Evolutionary conservation across 37 sponge, comb jelly and placozoan genomes (phyloP).

Genomic region (Halisarca cf. caerulea): DNA sequence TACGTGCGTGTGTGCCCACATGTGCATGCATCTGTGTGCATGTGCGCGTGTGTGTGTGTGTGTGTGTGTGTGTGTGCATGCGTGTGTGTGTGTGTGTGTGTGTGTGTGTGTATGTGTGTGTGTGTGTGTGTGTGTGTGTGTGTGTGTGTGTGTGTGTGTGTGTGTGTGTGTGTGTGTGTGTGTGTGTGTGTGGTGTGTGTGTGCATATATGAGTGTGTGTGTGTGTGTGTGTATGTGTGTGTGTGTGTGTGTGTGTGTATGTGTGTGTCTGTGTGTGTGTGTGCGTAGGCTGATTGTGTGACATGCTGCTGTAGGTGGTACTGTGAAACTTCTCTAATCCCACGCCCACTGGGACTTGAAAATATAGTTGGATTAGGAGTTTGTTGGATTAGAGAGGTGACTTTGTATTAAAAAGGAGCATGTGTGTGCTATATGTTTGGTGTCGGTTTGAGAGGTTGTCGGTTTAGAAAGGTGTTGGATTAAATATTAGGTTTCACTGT

Average conservation of each 20-base stretch:
- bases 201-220: background rate
- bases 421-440: no score
- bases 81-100: background rate
- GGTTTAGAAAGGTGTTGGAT: no score
- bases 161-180: conserved; percentile 13
- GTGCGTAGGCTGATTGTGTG: no score
- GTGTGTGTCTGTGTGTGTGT: background rate
- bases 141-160: conserved; percentile 21
- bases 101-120: background rate
- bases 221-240: background rate
- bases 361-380: no score
- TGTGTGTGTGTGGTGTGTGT: background rate
- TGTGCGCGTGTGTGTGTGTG: background rate
- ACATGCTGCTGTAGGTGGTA: no score
- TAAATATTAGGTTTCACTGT: no score
- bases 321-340: no score
- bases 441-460: no score
- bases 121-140: conserved; percentile 13
- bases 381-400: no score
- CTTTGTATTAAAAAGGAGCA: no score
- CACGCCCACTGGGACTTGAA: no score
- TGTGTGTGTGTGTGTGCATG: background rate
- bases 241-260: conserved; percentile 1
- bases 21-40: background rate
- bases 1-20: background rate